phyloP scores from a whole-genome alignment of 2,888 invertebrate genomes.

The Tachina lurida region DNA sequence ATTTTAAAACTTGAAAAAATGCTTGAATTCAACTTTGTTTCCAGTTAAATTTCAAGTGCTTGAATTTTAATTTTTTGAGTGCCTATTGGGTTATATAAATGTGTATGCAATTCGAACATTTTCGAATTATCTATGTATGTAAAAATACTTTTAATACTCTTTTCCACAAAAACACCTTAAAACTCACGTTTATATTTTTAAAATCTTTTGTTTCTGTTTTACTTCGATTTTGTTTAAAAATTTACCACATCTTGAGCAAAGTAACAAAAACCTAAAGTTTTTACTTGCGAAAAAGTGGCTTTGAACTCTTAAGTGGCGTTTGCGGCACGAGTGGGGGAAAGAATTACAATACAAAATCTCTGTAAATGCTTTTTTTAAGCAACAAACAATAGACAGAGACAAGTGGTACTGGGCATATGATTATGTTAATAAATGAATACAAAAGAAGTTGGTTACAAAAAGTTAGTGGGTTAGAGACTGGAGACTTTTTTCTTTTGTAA shows the following conservation, averaged over 20 bases:
- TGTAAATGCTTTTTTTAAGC: conserved; percentile 14
- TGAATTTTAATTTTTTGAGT: too few relatives aligned
- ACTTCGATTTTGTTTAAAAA: conserved; percentile 11
- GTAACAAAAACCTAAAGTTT: conserved; percentile 12
- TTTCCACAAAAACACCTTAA: conserved; percentile 5
- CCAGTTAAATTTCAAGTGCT: too few relatives aligned
- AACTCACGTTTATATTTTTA: conserved; percentile 35
- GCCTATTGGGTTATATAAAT: too few relatives aligned
- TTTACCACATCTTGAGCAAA: conserved; percentile 27
- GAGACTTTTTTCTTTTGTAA: conserved; percentile 13
- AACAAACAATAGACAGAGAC: conserved; percentile 46
- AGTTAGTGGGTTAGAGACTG: not conserved
- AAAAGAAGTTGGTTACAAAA: conserved; percentile 16
- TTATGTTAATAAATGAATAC: conserved; percentile 52
- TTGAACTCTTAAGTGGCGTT: conserved; percentile 60
- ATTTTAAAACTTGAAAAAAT: too few relatives aligned
- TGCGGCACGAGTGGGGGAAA: conserved; percentile 16
- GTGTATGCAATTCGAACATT: not conserved
- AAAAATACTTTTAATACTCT: not conserved
- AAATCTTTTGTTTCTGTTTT: conserved; percentile 8
- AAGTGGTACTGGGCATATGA: conserved; percentile 54
- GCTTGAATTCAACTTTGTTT: too few relatives aligned
- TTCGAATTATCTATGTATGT: not conserved
- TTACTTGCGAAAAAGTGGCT: conserved; percentile 17
- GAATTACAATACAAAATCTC: conserved; percentile 50